Conservation (phyloP, 2,888 invertebrate species). For the Thereva unica region DNA sequence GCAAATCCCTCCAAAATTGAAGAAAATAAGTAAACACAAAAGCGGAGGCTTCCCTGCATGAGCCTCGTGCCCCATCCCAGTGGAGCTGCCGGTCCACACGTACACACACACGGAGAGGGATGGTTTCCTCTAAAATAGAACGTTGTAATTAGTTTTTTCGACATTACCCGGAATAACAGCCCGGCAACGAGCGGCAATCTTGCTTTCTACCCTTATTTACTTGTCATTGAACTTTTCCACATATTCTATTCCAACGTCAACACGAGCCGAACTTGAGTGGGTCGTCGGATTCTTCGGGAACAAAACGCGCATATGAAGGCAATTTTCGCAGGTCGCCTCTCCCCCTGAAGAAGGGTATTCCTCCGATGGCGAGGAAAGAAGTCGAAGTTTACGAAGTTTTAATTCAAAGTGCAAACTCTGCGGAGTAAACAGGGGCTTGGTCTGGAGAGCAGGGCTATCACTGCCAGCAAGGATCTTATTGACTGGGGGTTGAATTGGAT, state of each 20-base stretch:
- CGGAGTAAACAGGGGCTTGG: conserved; percentile 32
- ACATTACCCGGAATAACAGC: neutral
- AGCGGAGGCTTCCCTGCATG: conserved; percentile 6
- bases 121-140: neutral
- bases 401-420: conserved; percentile 34
- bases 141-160: conserved; percentile 22
- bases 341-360: neutral
- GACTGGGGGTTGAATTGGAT: conserved; percentile 46
- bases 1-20: conserved; percentile 25
- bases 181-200: no score
- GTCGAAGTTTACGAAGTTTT: conserved; percentile 31
- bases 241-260: conserved; percentile 29
- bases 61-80: neutral
- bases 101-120: no score
- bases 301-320: conserved; percentile 18
- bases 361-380: conserved; percentile 9
- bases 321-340: neutral
- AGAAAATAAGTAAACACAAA: conserved; percentile 29
- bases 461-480: conserved; percentile 44
- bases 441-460: conserved; percentile 36
- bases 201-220: neutral
- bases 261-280: conserved; percentile 22
- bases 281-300: conserved; percentile 3
- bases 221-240: conserved; percentile 24
- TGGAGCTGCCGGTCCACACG: no score